These are phyloP conservation scores for Periophthalmus magnuspinnatus DNA, from an alignment of 2,797 vertebrate genomes.

Conservation along the genomic window DNA sequence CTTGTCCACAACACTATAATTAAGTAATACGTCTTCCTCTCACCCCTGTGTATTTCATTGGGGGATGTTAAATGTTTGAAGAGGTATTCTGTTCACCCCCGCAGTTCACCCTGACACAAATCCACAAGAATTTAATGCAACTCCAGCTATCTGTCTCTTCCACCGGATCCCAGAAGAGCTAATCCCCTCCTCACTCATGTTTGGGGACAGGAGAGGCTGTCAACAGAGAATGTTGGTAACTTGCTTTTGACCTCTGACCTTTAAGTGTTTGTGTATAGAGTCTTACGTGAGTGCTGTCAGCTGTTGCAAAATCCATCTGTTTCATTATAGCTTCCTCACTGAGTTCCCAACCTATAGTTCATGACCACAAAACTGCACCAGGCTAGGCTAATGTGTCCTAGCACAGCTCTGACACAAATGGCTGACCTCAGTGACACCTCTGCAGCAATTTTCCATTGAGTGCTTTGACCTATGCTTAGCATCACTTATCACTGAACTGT, in stretches of 20 bases:
- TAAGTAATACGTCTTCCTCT: constrained; percentile 32
- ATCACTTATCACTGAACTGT: constrained; percentile 34
- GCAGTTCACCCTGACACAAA: constrained; percentile 26
- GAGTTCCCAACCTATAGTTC: constrained; percentile 47
- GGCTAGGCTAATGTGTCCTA: constrained; percentile 5
- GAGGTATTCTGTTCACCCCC: constrained; percentile 13
- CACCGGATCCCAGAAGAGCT: constrained; percentile 35
- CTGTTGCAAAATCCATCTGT: constrained; percentile 32
- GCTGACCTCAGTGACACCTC: constrained; percentile 58
- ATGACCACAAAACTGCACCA: constrained; percentile 12
- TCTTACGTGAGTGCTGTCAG: constrained; percentile 15
- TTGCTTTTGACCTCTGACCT: constrained; percentile 37
- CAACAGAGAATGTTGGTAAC: constrained; percentile 9
- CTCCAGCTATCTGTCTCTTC: constrained; percentile 45
- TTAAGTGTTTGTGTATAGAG: constrained; percentile 14
- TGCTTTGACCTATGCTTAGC: constrained; percentile 37
- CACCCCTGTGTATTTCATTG: constrained; percentile 12
- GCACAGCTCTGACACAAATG: constrained; percentile 20
- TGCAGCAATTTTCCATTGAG: constrained; percentile 60
- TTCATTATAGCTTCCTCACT: constrained; percentile 56
- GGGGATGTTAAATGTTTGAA: constrained; percentile 15
- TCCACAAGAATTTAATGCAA: constrained; percentile 36
- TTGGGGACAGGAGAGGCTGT: constrained; percentile 34
- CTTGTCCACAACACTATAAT: constrained; percentile 35
- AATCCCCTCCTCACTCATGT: constrained; percentile 44